Evolutionary conservation across 2,113 vertebrate genomes (phyloP).

Genomic region (Lathamus discolor): DNA sequence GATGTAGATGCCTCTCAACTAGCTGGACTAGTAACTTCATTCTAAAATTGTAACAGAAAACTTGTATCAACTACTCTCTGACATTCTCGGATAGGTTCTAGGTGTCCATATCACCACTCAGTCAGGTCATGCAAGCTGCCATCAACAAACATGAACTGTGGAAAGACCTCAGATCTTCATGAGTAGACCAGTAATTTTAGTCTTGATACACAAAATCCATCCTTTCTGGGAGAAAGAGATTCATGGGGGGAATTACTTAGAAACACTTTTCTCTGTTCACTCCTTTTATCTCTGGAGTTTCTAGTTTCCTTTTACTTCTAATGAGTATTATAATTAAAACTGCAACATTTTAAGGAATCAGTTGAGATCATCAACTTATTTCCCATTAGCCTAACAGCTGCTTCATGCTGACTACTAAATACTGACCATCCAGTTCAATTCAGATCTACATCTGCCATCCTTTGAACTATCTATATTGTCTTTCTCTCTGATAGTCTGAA

Average conservation of each 20-base stretch:
- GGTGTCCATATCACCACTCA: not conserved
- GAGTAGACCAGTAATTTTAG: not conserved
- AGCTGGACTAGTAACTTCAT: not conserved
- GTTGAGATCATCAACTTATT: not conserved
- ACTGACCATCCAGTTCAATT: not conserved
- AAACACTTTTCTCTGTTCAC: not conserved
- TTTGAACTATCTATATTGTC: not conserved
- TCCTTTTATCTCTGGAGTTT: not conserved
- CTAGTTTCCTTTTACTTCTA: not conserved
- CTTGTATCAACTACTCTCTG: not conserved
- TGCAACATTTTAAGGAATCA: not conserved
- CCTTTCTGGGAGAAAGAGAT: not conserved
- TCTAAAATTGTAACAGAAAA: not conserved
- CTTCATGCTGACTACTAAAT: not conserved
- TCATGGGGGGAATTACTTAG: not conserved
- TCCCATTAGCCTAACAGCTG: not conserved
- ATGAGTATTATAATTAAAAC: not conserved
- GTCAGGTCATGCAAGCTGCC: accelerated
- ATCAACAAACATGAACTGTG: accelerated
- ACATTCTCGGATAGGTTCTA: not conserved
- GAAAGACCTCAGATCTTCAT: not conserved
- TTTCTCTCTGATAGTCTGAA: not conserved
- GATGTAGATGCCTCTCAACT: not conserved
- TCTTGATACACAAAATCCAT: not conserved
- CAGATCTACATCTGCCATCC: not conserved